phyloP scores from a whole-genome alignment of 2,888 invertebrate genomes.

The Dendrolimus pini region DNA sequence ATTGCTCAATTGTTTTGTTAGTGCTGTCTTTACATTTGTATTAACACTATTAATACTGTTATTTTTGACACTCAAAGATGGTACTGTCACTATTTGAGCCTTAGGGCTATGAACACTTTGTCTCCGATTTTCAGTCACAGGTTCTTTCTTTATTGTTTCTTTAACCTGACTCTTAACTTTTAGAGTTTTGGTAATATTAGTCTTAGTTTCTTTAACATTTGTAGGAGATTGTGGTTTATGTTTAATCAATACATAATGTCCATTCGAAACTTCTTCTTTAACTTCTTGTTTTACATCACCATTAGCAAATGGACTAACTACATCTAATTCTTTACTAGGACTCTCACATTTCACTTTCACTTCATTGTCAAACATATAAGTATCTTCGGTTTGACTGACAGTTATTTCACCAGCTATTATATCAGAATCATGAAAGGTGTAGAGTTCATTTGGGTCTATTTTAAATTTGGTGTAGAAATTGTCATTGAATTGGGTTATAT shows the following conservation, averaged over 20 bases:
- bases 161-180: constrained; percentile 45
- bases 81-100: constrained; percentile 25
- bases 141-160: constrained; percentile 31
- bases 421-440: constrained; percentile 71
- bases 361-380: constrained; percentile 55
- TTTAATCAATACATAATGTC: constrained; percentile 38
- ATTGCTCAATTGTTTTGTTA: constrained; percentile 29
- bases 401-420: constrained; percentile 68
- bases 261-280: constrained; percentile 46
- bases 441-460: constrained; percentile 70
- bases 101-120: constrained; percentile 44
- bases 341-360: constrained; percentile 46
- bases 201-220: constrained; percentile 38
- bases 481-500: constrained; percentile 61
- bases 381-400: constrained; percentile 67
- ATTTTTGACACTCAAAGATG: constrained; percentile 35
- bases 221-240: constrained; percentile 17
- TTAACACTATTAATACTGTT: constrained; percentile 58
- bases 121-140: constrained; percentile 29
- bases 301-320: constrained; percentile 44
- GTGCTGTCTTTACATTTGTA: constrained; percentile 31
- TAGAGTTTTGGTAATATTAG: constrained; percentile 47
- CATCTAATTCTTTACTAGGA: constrained; percentile 48
- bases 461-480: constrained; percentile 69
- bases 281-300: constrained; percentile 50